Evolutionary conservation across 2,888 invertebrate genomes (phyloP), one percentile per base, ranked within the genome.

Genomic region (Geophilus truncorum): DNA sequence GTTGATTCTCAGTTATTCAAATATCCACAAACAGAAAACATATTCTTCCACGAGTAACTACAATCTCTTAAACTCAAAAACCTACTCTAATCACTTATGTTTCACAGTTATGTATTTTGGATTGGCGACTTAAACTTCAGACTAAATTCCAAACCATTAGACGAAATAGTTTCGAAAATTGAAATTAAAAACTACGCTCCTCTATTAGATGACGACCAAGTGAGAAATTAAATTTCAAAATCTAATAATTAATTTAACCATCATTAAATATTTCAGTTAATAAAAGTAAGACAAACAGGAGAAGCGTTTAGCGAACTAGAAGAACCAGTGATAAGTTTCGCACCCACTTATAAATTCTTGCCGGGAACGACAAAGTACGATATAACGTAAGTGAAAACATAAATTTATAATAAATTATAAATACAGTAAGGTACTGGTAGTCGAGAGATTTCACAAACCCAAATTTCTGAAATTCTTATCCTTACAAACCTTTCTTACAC

Each of bases 1-100:
- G 89, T 97, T 62, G 92, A 93, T 84, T 91, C 92, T 84, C 96
- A 96, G 87, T 90, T 90, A 80, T 97, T 95, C 86, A 92, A 92
- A 85, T 86, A 87, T 82, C 88, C 89, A 51, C 93, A 93, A 85
- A 94, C 94, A 30, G 90, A 91, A 9, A 93, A 93, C 85, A 96
- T 98, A 84, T 90, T 96, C 83, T 96, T 92, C 86, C 97, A 97
- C 86, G 97, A 97, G 93, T 97, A 88, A 91, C n/a, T n/a, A n/a
- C n/a, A n/a, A n/a, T n/a, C n/a, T n/a, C n/a, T n/a, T n/a, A n/a
- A n/a, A n/a, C n/a, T n/a, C n/a, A n/a, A n/a, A n/a, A n/a, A n/a
- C n/a, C n/a, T n/a, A n/a, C n/a, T n/a, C n/a, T n/a, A n/a, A n/a
- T n/a, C n/a, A n/a, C 62, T 84, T 81, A 15, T 83, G 82, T 83